phyloP scores from a whole-genome alignment of 2,888 invertebrate species.

The Laspeyria flexula region DNA sequence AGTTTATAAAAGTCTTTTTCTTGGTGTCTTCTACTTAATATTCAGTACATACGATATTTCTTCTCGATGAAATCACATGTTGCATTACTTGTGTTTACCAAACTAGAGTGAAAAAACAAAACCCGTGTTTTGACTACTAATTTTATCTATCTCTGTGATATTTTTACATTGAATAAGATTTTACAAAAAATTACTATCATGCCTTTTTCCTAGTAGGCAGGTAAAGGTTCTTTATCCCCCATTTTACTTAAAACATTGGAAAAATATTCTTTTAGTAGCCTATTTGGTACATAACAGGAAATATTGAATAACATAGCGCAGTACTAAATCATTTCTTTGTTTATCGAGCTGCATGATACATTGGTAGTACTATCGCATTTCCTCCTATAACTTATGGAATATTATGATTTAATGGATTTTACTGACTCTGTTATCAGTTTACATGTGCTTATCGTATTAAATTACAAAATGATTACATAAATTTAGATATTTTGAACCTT shows the following conservation, averaged over 20 bases:
- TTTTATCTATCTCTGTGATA: background rate
- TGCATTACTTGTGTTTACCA: background rate
- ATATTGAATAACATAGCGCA: background rate
- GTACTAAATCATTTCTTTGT: constrained; percentile 5
- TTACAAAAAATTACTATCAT: too few species aligned
- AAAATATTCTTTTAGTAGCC: too few species aligned
- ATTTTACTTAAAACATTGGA: too few species aligned
- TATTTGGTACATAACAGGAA: too few species aligned
- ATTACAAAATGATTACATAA: too few species aligned
- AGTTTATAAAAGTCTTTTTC: too few species aligned
- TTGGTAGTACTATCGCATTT: constrained; percentile 6
- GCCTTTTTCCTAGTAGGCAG: background rate
- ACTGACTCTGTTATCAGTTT: background rate
- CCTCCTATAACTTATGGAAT: constrained; percentile 8
- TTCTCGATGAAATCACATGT: constrained; percentile 1
- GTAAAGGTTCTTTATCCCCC: background rate
- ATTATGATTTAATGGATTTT: constrained; percentile 10
- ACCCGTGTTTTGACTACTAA: background rate
- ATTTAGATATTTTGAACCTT: too few species aligned
- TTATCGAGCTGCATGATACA: constrained; percentile 7
- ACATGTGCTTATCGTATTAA: background rate
- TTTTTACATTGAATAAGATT: background rate
- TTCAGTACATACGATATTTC: background rate
- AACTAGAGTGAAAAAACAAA: background rate
- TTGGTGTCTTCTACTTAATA: background rate